Percentiles rank a stretch among this genome's conserved stretches.
Evolutionary conservation across 2,888 invertebrate genomes (phyloP).

Genomic region (Digitonthophagus gazella): DNA sequence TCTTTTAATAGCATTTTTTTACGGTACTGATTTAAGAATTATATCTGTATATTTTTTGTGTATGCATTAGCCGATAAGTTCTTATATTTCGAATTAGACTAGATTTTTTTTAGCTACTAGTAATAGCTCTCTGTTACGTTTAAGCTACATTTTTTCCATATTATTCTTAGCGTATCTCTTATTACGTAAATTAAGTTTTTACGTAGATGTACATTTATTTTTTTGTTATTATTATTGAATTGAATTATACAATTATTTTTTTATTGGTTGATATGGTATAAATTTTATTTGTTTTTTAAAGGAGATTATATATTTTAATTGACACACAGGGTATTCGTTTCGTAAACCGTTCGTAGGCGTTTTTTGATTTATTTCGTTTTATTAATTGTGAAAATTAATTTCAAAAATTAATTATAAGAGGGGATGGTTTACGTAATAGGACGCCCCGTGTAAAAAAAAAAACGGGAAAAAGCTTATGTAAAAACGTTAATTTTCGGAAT

Average conservation of each 20-base stretch:
- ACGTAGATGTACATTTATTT: not conserved
- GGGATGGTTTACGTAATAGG: not conserved
- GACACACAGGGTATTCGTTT: not conserved
- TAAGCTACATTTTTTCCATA: conserved; percentile 24
- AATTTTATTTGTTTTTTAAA: not conserved
- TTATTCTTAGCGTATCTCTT: not conserved
- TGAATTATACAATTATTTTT: not conserved
- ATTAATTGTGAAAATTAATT: not conserved
- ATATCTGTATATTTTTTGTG: conserved; percentile 37
- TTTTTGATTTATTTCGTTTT: not conserved
- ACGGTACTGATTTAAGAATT: conserved; percentile 36
- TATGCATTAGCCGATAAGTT: conserved; percentile 32
- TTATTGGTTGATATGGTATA: not conserved
- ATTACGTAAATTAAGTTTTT: not conserved
- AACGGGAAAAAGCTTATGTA: not conserved
- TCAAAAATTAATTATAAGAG: not conserved
- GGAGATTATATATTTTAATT: not conserved
- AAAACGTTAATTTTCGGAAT: not conserved
- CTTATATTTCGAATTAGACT: conserved; percentile 41
- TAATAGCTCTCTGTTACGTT: conserved; percentile 48
- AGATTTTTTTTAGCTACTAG: conserved; percentile 38
- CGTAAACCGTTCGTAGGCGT: not conserved
- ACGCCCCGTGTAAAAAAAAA: not conserved
- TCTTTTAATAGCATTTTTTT: conserved; percentile 18
- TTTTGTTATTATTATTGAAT: not conserved